These are phyloP conservation scores for Lithophane leautieri DNA, from an alignment of 2,888 invertebrate species.

Conservation along the genomic window DNA sequence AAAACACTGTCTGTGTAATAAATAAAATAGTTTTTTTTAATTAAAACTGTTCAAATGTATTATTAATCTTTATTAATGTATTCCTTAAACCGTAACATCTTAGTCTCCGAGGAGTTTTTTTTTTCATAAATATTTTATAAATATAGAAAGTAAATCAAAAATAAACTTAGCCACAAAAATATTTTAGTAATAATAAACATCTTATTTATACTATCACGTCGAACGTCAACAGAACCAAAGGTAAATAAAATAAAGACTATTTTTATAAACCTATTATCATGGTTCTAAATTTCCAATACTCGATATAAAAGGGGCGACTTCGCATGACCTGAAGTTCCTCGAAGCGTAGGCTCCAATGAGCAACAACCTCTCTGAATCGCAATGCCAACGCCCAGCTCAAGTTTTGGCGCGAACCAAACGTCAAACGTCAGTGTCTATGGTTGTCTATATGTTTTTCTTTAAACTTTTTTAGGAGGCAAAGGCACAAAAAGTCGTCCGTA, in stretches of 20 bases:
- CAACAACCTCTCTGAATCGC: constrained; percentile 48
- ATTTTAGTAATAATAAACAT: background rate
- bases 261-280: constrained; percentile 39
- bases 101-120: background rate
- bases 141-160: background rate
- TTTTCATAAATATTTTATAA: background rate
- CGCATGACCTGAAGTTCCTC: constrained; percentile 19
- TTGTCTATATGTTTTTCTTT: constrained; percentile 59
- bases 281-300: constrained; percentile 30
- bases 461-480: constrained; percentile 68
- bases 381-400: constrained; percentile 33
- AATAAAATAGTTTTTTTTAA: constrained; percentile 10
- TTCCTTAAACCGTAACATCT: background rate
- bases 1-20: constrained; percentile 14
- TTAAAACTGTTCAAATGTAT: constrained; percentile 5
- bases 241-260: constrained; percentile 40
- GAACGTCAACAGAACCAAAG: constrained; percentile 23
- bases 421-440: constrained; percentile 68
- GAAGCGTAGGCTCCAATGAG: constrained; percentile 26
- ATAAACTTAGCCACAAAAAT: constrained; percentile 3
- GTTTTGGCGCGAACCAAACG: constrained; percentile 62
- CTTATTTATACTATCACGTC: background rate
- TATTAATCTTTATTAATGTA: constrained; percentile 13
- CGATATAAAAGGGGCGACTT: constrained; percentile 17
- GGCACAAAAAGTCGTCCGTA: constrained; percentile 73